Evolutionary conservation across 64 coral and sea anemone species (phyloP).

Genomic region (Stylophora pistillata): DNA sequence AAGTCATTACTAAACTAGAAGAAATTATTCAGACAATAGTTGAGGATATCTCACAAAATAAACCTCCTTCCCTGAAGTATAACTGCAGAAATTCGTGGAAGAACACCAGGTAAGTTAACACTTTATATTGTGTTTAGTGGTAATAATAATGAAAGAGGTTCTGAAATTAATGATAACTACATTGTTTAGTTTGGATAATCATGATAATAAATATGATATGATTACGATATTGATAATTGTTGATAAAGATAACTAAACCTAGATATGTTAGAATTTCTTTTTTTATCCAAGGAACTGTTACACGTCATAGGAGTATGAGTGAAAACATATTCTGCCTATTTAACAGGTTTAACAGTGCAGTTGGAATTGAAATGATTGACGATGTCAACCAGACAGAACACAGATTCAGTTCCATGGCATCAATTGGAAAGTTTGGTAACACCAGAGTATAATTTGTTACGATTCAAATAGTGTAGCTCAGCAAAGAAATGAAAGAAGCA

Average conservation of each 20-base stretch:
- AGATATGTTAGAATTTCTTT: too few species aligned
- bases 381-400: constrained; percentile 47
- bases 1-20: constrained; percentile 69
- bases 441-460: not conserved
- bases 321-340: not conserved
- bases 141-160: too few species aligned
- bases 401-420: constrained; percentile 69
- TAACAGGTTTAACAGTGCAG: constrained; percentile 65
- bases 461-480: not conserved
- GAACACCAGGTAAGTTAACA: constrained; percentile 72
- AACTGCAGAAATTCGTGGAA: constrained; percentile 87
- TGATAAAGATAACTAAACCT: too few species aligned
- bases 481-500: not conserved
- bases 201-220: too few species aligned
- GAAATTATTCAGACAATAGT: constrained; percentile 61
- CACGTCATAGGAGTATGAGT: too few species aligned
- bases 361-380: constrained; percentile 86
- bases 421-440: constrained; percentile 83
- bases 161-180: too few species aligned
- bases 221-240: too few species aligned
- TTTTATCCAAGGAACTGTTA: too few species aligned
- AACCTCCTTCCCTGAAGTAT: constrained; percentile 69
- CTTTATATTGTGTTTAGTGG: too few species aligned
- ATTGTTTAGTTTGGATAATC: too few species aligned
- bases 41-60: constrained; percentile 37